phyloP scores from a whole-genome alignment of 2,797 vertebrate genomes.

The Scleropages formosus region DNA sequence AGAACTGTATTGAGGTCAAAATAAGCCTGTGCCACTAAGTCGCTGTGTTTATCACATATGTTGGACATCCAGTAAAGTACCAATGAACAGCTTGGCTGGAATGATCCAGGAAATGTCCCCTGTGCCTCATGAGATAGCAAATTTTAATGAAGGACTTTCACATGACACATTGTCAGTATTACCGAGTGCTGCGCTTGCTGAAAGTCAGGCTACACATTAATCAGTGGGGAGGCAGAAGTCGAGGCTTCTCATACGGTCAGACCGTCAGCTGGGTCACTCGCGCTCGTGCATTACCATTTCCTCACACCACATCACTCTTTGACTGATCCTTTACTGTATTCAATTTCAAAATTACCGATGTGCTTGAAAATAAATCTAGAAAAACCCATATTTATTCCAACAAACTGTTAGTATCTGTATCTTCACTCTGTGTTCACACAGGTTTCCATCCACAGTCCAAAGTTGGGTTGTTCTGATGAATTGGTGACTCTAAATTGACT shows the following conservation, averaged over 20 bases:
- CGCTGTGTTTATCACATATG: constrained; percentile 60
- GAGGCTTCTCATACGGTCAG: not conserved
- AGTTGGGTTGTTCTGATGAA: too few species aligned
- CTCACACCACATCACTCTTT: too few species aligned
- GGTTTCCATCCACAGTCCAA: too few species aligned
- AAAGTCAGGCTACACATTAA: constrained; percentile 15
- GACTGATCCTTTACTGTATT: too few species aligned
- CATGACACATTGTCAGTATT: constrained; percentile 50
- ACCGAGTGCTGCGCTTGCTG: constrained; percentile 40
- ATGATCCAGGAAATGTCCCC: constrained; percentile 70
- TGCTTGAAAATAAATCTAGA: too few species aligned
- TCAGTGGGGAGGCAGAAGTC: constrained; percentile 20
- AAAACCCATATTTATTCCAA: too few species aligned
- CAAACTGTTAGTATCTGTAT: too few species aligned
- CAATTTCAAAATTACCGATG: too few species aligned
- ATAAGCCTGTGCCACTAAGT: constrained; percentile 53
- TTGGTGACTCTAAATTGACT: too few species aligned
- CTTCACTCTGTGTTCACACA: too few species aligned
- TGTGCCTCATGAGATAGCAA: constrained; percentile 55
- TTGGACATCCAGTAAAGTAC: constrained; percentile 57
- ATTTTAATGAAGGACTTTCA: constrained; percentile 52
- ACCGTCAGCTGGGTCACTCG: not conserved
- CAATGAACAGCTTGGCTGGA: constrained; percentile 59
- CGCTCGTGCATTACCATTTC: too few species aligned
- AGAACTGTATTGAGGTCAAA: constrained; percentile 49